Evolutionary conservation across 2,113 vertebrate species (phyloP), one percentile per base, ranked within the genome.

Genomic region (Syngnathus floridae): DNA sequence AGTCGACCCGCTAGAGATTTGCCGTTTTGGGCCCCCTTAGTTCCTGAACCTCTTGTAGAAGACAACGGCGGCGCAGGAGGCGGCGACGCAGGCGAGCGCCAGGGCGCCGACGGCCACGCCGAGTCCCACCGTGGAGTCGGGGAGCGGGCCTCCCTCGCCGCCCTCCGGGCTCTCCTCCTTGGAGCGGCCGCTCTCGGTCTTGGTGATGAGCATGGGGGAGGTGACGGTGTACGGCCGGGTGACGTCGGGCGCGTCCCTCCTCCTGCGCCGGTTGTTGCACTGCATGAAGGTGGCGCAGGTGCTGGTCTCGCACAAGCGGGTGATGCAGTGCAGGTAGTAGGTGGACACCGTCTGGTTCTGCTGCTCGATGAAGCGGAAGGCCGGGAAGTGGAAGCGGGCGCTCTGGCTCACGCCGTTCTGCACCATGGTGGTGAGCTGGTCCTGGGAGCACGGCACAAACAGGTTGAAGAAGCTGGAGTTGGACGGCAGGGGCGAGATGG

Each of bases 301-400:
- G 66, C 75, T 74, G 71, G 51, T 83, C 64, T 92, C 90, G 76
- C 89, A 90, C 67, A 87, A 82, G 61, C 85, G 82, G 55, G 84
- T 91, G 71, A 89, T 85, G 67, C 85, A 88, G 51, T 90, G 85
- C 37, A 93, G 90, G 81, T 65, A 92, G 79, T 90, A 92, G 43
- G 87, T 90, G 74, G 82, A 88, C 60, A 88, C 74, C 0, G 81
- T 81, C 69, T 85, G 75, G 21, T 86, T 88, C 66, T 86, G 86
- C 81, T 92, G 88, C 82, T 91, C 85, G 35, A 88, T 83, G 83
- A 93, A 92, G 54, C 88, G 81, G 73, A 91, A 93, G 65, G 89
- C 88, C 7, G 81, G 75, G 76, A 93, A 93, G 66, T 41, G 71
- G 70, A 81, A 93, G 64, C 81, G 79, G 65, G 85, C 74, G 1